Percentiles rank a stretch among this genome's conserved stretches.
phyloP scores from a whole-genome alignment of 2,888 invertebrate genomes.

The Rhagium mordax region DNA sequence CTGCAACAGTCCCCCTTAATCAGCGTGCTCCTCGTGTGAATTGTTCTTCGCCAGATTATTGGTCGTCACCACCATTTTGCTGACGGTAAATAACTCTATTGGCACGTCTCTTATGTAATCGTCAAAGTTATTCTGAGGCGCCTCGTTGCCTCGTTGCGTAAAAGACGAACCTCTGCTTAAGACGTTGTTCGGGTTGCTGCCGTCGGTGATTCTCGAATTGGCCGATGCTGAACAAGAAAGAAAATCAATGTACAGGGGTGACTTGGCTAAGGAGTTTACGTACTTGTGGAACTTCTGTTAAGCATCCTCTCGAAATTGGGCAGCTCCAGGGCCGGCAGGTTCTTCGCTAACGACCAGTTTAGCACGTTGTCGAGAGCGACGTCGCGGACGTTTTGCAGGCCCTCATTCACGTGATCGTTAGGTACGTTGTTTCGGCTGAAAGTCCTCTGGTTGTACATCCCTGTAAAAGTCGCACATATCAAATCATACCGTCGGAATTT shows the following conservation, averaged over 20 bases:
- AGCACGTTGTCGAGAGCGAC: constrained; percentile 65
- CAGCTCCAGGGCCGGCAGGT: constrained; percentile 59
- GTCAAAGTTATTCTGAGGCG: constrained; percentile 47
- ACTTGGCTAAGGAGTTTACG: neutral
- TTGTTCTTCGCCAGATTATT: constrained; percentile 31
- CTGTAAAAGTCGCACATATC: constrained; percentile 19
- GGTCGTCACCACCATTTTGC: constrained; percentile 61
- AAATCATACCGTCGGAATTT: neutral
- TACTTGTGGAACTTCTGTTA: constrained; percentile 39
- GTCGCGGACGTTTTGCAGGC: constrained; percentile 48
- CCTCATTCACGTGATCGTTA: constrained; percentile 28
- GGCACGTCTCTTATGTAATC: constrained; percentile 66
- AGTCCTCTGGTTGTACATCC: constrained; percentile 62
- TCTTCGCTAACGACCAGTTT: constrained; percentile 67
- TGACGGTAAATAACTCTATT: constrained; percentile 66
- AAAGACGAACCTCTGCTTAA: constrained; percentile 47
- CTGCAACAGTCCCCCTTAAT: neutral
- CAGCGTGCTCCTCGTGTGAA: neutral
- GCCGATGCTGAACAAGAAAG: constrained; percentile 50
- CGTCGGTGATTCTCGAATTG: constrained; percentile 51
- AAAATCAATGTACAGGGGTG: no score
- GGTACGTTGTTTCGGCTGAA: constrained; percentile 29
- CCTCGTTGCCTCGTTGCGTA: constrained; percentile 1
- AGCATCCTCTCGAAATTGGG: constrained; percentile 47
- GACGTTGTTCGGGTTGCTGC: constrained; percentile 39